Evolutionary conservation across 2,888 invertebrate genomes (phyloP), one percentile per base, ranked within the genome.

Genomic region (Galeopsomyia nigrocyanea): DNA sequence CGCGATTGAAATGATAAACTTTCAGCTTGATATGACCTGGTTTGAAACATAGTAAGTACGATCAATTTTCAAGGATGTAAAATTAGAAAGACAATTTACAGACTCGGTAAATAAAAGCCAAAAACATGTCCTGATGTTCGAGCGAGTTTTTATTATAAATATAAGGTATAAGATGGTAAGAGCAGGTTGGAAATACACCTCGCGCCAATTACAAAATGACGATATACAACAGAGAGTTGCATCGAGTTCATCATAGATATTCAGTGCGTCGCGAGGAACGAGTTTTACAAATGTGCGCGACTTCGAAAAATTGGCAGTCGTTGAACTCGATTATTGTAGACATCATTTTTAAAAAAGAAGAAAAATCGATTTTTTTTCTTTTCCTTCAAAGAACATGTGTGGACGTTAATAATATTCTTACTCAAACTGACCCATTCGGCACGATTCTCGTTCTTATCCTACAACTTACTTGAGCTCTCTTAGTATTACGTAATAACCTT

Each of bases 61-160:
- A 39, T 13, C 31, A 31, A 31, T 31, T 31, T 31, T 7, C 31
- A 39, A 39, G 1, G 7, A 39, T 39, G 39, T 39, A 39, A 39
- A 39, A 10, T 10, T 39, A 39, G 7, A 31, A 31, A 31, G 39
- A 13, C 39, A 13, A 39, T 3, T 26, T 39, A 39, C 39, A 39
- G 13, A 39, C 1, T 39, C 39, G 39, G 39, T 39, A 39, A 39
- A 39, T 39, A 7, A 71, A 9, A 26, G 9, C 26, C 9, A 64
- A 17, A 9, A 10, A 16, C 46, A 21, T 47, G 53, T 73, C 46
- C 62, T 62, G 66, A 71, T 68, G 67, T 67, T 65, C 68, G 67
- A 74, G 68, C 65, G 56, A 74, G 64, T 62, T 74, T 74, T 74
- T 74, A 74, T 74, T 71, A 74, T 68, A 74, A 74, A 71, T 67